Conservation (phyloP, 2,113 vertebrate genomes). For the Cheilinus undulatus region DNA sequence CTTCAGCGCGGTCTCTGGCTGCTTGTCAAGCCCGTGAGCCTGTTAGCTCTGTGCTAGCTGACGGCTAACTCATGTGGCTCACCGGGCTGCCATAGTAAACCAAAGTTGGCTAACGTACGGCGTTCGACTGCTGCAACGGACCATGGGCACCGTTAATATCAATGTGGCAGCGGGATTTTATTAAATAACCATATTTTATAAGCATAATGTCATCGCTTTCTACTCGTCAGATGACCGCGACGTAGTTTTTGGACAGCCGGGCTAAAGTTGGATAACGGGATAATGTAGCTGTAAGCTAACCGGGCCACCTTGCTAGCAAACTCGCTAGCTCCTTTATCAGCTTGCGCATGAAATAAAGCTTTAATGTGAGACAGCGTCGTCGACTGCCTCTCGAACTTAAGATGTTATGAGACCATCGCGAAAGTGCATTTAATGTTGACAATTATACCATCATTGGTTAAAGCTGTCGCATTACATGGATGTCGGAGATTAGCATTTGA, state of each 20-base stretch:
- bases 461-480: neutral
- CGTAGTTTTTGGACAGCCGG: neutral
- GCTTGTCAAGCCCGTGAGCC: constrained; percentile 44
- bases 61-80: constrained; percentile 72
- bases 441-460: neutral
- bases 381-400: neutral
- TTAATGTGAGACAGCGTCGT: neutral
- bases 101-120: neutral
- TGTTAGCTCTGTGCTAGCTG: constrained; percentile 51
- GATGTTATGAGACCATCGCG: neutral
- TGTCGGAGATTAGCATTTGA: neutral
- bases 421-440: neutral
- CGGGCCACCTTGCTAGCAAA: constrained; percentile 52
- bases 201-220: neutral
- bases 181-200: neutral
- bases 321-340: constrained; percentile 11
- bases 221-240: neutral
- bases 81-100: neutral
- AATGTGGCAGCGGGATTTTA: accelerated
- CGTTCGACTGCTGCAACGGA: neutral
- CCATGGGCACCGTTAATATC: neutral
- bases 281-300: constrained; percentile 37
- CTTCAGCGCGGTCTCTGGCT: constrained; percentile 26
- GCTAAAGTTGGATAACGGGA: constrained; percentile 1
- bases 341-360: constrained; percentile 12